Evolutionary conservation across 2,797 vertebrate genomes (phyloP).

Genomic region (Bradypodion pumilum): DNA sequence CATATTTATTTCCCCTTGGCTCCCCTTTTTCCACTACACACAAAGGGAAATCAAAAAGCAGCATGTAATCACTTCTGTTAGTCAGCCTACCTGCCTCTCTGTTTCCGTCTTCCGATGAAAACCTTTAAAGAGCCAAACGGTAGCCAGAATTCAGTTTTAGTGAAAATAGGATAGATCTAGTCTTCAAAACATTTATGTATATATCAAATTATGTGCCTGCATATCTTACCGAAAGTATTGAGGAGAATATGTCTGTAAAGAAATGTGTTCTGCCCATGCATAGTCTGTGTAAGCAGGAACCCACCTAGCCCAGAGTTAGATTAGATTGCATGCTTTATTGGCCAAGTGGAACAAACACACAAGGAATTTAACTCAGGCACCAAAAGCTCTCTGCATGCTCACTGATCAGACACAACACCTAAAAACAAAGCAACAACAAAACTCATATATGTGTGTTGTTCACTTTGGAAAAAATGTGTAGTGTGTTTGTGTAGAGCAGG

Average conservation of each 20-base stretch:
- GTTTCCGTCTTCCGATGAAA: not conserved
- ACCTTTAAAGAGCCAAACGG: constrained; percentile 20
- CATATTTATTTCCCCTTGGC: constrained; percentile 24
- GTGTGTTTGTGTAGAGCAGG: no score
- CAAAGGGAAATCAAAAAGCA: not conserved
- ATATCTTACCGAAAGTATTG: not conserved
- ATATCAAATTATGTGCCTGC: not conserved
- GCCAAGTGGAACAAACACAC: no score
- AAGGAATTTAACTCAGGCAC: no score
- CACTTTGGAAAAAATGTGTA: no score
- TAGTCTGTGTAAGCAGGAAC: no score
- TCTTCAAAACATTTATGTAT: not conserved
- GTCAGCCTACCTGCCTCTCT: not conserved
- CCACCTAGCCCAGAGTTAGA: no score
- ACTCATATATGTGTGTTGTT: no score
- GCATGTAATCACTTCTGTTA: constrained; percentile 7
- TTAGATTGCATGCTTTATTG: no score
- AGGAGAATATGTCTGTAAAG: not conserved
- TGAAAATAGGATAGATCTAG: not conserved
- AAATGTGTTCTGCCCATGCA: no score
- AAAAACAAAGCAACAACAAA: no score
- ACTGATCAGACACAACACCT: no score
- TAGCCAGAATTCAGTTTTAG: not conserved
- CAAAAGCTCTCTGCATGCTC: no score
- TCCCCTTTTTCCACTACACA: constrained; percentile 18